Base-by-base conservation (phyloP, 1,140 invertebrate species). In the Drosophila baimaii region DNA sequence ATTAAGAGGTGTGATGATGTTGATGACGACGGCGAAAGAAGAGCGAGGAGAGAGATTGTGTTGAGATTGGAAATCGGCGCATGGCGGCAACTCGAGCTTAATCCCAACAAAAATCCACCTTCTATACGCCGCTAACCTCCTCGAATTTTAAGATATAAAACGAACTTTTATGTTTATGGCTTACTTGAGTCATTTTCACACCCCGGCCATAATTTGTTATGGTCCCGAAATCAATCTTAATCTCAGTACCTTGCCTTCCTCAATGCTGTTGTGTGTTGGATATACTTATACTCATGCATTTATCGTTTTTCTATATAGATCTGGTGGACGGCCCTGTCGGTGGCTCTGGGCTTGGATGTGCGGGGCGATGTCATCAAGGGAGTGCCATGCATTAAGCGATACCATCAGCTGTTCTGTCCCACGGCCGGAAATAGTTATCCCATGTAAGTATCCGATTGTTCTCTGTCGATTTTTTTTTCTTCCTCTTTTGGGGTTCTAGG, bases 381-480 rank as follows among this genome's bases (percentile, higher is more conserved):
- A 77, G 95, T 96, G 73, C 97, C 97, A 29, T 98, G 97, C 91
- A 96, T 98, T 72, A 97, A 97, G 92, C 93, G 95, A 78, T 95
- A 96, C 90, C 96, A 97, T 93, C 97, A 98, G 92, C 93, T 98
- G 25, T 98, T 97, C 92, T 98, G 97, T 93, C 96, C 97, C 29
- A 97, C 96, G 25, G 96, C 97, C 63, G 97, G 97, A 74, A 97
- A 96, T 88, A 95, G 95, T 31, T 98, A 98, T 93, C 97, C 97
- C 76, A 94, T 96, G 97, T 98, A 93, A 96, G 96, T 95, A 76
- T 21, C n/a, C 23, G 21, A 62, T 56, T 54, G 71, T 69, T 59
- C 29, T 33, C 33, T 1, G 23, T 33, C 19, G 13, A 15, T 25
- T 9, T 25, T 23, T n/a, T 27, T 4, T 27, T 4, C 8, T 27